phyloP scores from a whole-genome alignment of 2,113 vertebrate species.

The Coryphaenoides rupestris region DNA sequence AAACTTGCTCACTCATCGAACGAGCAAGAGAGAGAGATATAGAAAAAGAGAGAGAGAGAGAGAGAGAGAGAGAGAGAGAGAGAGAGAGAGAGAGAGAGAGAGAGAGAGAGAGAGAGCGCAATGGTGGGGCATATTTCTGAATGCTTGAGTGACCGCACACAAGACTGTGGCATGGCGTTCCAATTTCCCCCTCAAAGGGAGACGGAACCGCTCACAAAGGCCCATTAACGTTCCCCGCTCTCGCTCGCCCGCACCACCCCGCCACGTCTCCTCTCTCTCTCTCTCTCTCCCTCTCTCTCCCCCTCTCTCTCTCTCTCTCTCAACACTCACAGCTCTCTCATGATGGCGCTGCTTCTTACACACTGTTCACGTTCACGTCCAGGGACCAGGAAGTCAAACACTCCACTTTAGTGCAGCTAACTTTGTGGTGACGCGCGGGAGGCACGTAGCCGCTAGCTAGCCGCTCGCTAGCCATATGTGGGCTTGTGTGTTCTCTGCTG shows the following conservation, averaged over 20 bases:
- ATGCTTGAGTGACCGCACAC: constrained; percentile 58
- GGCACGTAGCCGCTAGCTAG: too few species aligned
- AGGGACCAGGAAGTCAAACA: neutral
- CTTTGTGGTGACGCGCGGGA: too few species aligned
- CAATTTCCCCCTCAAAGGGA: neutral
- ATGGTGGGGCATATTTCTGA: constrained; percentile 38
- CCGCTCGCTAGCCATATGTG: too few species aligned
- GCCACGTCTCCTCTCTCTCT: constrained; percentile 18
- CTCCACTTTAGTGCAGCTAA: neutral
- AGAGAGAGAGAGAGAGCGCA: neutral
- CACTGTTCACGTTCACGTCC: neutral
- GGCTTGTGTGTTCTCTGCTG: too few species aligned
- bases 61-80: neutral
- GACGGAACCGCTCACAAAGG: constrained; percentile 37
- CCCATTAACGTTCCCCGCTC: constrained; percentile 18
- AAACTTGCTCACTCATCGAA: neutral
- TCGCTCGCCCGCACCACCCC: neutral
- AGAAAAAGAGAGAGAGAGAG: neutral
- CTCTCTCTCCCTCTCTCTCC: neutral
- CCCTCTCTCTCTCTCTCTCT: constrained; percentile 2
- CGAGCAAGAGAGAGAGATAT: neutral
- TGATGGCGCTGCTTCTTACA: neutral
- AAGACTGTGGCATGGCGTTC: constrained; percentile 30
- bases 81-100: neutral
- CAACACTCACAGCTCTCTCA: neutral